Base-by-base conservation (phyloP, 2,888 invertebrate species). In the Platerodrilus igneus region DNA sequence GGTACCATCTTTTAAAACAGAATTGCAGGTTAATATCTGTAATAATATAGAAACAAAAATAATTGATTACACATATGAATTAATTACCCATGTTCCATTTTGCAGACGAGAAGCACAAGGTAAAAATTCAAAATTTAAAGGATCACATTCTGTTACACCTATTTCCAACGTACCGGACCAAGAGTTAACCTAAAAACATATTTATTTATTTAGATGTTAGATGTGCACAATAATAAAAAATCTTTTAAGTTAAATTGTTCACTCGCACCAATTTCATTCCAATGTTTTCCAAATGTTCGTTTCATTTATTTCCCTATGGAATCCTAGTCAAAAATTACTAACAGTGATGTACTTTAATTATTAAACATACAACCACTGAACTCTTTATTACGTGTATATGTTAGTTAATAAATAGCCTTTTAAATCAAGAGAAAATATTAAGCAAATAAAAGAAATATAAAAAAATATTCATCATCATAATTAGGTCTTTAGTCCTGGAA, bases 21-120 rank as follows among this genome's bases (percentile, higher is more conserved):
- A 86, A 50, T 81, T 83, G 15, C 90, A 89, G 2, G 91, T 87
- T 84, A 94, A 84, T 31, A 93, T 81, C 82, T 82, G 56, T 15
- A 63, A 58, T 37, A 37, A 41, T 47, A 18, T 30, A 38, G 23
- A 21, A 30, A 26, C 21, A 44, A 42, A 30, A 29, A 21, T 21
- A 37, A 17, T 31, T 27, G 8, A 32, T 21, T 10, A 28, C 11
- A 7, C 3, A 11, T 19, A 20, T 13, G 2, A 35, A 15, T 27
- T 9, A 22, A 51, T 56, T 63, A 81, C 87, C 94, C 93, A 95
- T 47, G 89, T 85, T 48, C 86, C 85, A 58, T 82, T 81, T 49
- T 79, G 79, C 63, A 85, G 78, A 58, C 86, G 86, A 7, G 83
- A 83, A 5, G 89, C 87, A 60, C 84, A 86, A 4, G 85, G 79